Percentiles rank a stretch among this genome's conserved stretches.
phyloP scores from a whole-genome alignment of 2,888 invertebrate species.

The Graphium colonna region DNA sequence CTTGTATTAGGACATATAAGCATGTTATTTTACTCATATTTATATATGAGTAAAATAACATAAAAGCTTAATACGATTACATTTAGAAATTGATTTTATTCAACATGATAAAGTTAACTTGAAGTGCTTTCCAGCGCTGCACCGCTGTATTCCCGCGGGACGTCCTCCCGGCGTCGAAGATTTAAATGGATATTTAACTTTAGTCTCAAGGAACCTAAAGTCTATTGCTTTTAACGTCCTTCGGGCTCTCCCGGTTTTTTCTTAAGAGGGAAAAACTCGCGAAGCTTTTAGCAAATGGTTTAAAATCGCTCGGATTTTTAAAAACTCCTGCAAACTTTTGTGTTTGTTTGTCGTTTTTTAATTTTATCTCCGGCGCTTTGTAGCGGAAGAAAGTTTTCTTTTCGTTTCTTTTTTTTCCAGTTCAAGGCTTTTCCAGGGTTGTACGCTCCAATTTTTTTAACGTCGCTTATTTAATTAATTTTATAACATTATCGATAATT shows the following conservation, averaged over 20 bases:
- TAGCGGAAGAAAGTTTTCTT: constrained; percentile 23
- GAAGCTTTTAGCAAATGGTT: constrained; percentile 70
- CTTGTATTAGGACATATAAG: too few relatives aligned
- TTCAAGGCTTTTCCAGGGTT: too few relatives aligned
- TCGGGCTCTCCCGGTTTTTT: constrained; percentile 47
- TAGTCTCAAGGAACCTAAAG: constrained; percentile 73
- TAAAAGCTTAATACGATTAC: background rate
- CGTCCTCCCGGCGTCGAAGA: constrained; percentile 58
- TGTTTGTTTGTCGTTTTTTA: constrained; percentile 29
- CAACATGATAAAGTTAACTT: constrained; percentile 8
- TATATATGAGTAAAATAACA: too few relatives aligned
- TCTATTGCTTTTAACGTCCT: constrained; percentile 67
- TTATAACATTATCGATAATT: too few relatives aligned
- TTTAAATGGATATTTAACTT: constrained; percentile 80
- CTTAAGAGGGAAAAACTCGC: constrained; percentile 55
- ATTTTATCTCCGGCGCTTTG: constrained; percentile 23
- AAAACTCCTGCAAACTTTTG: constrained; percentile 42
- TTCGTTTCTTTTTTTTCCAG: background rate
- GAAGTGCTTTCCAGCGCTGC: constrained; percentile 54
- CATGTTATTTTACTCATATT: too few relatives aligned
- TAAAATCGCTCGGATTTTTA: constrained; percentile 60
- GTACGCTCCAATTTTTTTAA: too few relatives aligned
- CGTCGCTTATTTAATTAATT: too few relatives aligned
- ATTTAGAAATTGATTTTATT: constrained; percentile 10
- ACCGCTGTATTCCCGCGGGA: constrained; percentile 57